These are phyloP conservation scores for Syritta pipiens DNA, from an alignment of 2,888 invertebrate species.

Conservation along the genomic window DNA sequence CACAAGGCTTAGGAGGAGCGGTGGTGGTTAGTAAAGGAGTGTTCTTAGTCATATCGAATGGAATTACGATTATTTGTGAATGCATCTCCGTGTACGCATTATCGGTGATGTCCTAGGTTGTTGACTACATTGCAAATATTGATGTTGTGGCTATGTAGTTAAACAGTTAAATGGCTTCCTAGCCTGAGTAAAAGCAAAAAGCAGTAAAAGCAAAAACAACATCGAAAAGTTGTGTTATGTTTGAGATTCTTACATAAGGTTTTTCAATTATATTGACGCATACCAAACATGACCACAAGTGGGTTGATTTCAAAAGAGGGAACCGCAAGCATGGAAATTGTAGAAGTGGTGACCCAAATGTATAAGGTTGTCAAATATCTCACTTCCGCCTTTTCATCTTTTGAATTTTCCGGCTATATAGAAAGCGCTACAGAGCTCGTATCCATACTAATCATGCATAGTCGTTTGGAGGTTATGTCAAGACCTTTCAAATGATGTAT, in stretches of 20 bases:
- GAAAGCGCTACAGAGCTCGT: too few species aligned
- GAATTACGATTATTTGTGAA: slow-evolving; percentile 55
- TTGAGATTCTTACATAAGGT: slow-evolving; percentile 39
- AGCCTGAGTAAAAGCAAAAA: slow-evolving; percentile 17
- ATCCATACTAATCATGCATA: too few species aligned
- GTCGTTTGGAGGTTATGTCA: too few species aligned
- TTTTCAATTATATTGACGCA: slow-evolving; percentile 40
- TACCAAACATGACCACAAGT: slow-evolving; percentile 57
- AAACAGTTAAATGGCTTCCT: slow-evolving; percentile 66
- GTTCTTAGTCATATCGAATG: slow-evolving; percentile 53
- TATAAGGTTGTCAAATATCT: too few species aligned
- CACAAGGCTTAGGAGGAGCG: slow-evolving; percentile 6
- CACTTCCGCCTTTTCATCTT: too few species aligned
- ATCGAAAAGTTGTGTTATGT: slow-evolving; percentile 33
- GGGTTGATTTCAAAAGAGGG: slow-evolving; percentile 7
- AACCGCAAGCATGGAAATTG: neutral
- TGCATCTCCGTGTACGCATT: slow-evolving; percentile 43
- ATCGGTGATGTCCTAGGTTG: slow-evolving; percentile 56
- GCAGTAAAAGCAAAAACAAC: slow-evolving; percentile 58
- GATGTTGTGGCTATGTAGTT: slow-evolving; percentile 66
- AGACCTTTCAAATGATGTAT: too few species aligned
- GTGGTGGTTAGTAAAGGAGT: slow-evolving; percentile 27
- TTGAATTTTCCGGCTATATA: too few species aligned
- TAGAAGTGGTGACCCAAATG: too few species aligned
- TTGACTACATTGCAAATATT: slow-evolving; percentile 60